phyloP scores from a whole-genome alignment of 2,888 invertebrate species.

The Epinotia ramella region DNA sequence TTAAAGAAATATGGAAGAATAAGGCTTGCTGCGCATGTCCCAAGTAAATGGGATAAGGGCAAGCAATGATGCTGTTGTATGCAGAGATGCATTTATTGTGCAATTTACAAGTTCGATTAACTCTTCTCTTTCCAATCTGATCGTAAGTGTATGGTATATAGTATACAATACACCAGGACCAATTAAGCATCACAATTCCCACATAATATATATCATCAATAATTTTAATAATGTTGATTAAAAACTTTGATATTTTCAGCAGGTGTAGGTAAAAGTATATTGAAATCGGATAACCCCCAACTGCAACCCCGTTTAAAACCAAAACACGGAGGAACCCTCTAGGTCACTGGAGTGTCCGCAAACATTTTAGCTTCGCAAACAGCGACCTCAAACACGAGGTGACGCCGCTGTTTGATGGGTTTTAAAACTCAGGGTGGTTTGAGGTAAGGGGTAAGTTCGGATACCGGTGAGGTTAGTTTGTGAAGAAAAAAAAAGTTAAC shows the following conservation, averaged over 20 bases:
- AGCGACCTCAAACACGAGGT: slow-evolving; percentile 62
- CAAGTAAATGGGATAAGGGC: no score
- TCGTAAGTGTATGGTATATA: background rate
- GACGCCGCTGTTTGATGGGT: slow-evolving; percentile 28
- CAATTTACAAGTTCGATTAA: background rate
- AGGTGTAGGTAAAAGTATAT: background rate
- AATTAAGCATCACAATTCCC: background rate
- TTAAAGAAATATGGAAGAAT: no score
- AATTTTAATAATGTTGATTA: background rate
- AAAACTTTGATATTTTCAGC: background rate
- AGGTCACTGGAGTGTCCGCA: slow-evolving; percentile 63
- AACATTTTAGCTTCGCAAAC: slow-evolving; percentile 79
- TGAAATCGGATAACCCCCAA: slow-evolving; percentile 5
- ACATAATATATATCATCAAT: background rate
- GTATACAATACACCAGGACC: background rate
- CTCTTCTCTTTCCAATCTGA: background rate
- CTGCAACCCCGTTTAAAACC: slow-evolving; percentile 25
- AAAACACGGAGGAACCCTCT: slow-evolving; percentile 48
- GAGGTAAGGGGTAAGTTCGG: slow-evolving; percentile 21
- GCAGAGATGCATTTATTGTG: no score
- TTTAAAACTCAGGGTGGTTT: slow-evolving; percentile 38
- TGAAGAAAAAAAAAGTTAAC: background rate
- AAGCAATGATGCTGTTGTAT: no score
- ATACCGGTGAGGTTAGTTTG: background rate
- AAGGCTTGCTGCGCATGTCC: no score